These are phyloP conservation scores for Zaprionus obscuricornis DNA, from an alignment of 2,888 invertebrate species.

Conservation along the genomic window DNA sequence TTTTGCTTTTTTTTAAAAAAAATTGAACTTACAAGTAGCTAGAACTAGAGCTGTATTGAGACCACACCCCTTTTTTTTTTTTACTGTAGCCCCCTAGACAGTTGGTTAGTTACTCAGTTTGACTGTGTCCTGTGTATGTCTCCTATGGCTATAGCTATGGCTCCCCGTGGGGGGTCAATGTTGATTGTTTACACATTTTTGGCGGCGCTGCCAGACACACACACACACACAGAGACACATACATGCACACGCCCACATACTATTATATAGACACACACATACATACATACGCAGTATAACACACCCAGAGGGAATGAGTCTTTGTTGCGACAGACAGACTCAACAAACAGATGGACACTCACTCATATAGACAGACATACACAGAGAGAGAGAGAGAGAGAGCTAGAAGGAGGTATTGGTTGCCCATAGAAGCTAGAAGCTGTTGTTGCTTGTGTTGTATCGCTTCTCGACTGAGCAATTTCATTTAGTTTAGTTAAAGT, in stretches of 20 bases:
- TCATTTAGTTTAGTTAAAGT: constrained; percentile 68
- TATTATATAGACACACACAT: constrained; percentile 21
- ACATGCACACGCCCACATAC: constrained; percentile 17
- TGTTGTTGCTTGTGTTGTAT: constrained; percentile 36
- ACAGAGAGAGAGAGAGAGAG: constrained; percentile 6
- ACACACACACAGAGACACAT: constrained; percentile 22
- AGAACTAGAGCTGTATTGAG: constrained; percentile 1
- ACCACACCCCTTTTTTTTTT: constrained; percentile 45
- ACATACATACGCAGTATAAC: constrained; percentile 16
- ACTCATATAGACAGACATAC: constrained; percentile 18
- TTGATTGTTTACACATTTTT: constrained; percentile 77
- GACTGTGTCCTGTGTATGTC: constrained; percentile 4
- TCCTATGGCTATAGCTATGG: constrained; percentile 2
- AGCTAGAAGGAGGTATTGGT: not conserved
- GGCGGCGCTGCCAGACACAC: constrained; percentile 48
- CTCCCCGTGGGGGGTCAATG: constrained; percentile 58
- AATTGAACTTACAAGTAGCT: no score
- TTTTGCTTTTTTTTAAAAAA: no score
- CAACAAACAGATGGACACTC: constrained; percentile 25
- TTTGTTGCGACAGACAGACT: constrained; percentile 6
- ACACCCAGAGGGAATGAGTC: constrained; percentile 36
- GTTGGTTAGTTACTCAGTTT: constrained; percentile 40
- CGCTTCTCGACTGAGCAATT: constrained; percentile 48
- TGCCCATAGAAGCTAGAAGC: constrained; percentile 4
- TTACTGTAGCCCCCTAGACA: not conserved